Evolutionary conservation across 2,797 vertebrate genomes (phyloP), one percentile per base, ranked within the genome.

Genomic region (Otus scops): DNA sequence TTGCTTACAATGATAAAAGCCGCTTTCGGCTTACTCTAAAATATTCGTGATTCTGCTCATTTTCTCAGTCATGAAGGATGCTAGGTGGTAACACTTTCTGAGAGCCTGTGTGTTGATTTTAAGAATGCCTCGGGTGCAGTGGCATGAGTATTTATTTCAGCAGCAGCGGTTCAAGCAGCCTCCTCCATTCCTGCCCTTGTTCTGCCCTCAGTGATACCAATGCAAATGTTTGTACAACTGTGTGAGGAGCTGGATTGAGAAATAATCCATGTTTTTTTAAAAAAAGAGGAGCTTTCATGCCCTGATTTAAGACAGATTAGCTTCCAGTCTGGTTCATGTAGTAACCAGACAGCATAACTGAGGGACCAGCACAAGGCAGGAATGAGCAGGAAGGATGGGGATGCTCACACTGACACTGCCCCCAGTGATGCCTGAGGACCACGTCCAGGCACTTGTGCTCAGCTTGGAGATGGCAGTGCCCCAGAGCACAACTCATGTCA

Each of bases 171-270:
- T 95, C 73, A 93, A 84, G 63, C 71, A 88, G 77, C 64, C 41
- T 92, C 22, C 83, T 86, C 78, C n/a, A 3, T 80, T 93, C 63
- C 86, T 96, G 91, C 77, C 84, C 94, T 94, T 87, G 56, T 88
- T 87, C 59, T 95, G 92, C 67, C 86, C 95, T 94, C 81, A 76
- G 32, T 78, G 91, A 92, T 88, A 83, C 63, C 53, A 88, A 30
- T 64, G 90, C 93, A 96, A 89, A 95, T 93, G 91, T 96, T 95
- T 94, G 89, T 71, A 83, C 63, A 93, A 36, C 71, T 34, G 28
- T 41, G 71, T 70, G 75, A 83, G 47, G 60, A 87, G 34, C 75
- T 67, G 81, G 77, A 91, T 80, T 93, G 92, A 5, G 22, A 94
- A 95, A 94, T 68, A 93, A 91, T 65, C 76, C 54, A 48, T 3